Base-by-base conservation (phyloP, 2,888 invertebrate genomes). In the Zele albiditarsus region DNA sequence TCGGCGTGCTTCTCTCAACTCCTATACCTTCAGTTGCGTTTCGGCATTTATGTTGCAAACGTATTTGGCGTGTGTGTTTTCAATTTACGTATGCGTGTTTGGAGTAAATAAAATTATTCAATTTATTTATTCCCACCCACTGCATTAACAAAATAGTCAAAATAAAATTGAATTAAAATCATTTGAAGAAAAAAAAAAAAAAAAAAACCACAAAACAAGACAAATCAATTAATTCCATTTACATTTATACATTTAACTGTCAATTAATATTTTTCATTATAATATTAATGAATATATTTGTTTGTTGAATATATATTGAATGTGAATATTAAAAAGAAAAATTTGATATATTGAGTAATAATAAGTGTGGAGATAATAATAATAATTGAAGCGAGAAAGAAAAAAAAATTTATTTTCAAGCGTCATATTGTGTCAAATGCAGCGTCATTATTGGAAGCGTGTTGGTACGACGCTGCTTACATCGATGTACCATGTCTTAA, bases 1-100 rank as follows among this genome's bases (percentile, higher is more conserved):
- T 81, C 80, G 81, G 80, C 81, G 80, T 82, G 80, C 77, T 38
- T 38, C 38, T 38, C 38, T 81, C 72, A 58, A 60, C 75, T 75
- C 74, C 73, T 20, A 8, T 53, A 53, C 20, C 20, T 73, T 79
- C 74, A 75, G 75, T 75, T 62, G 75, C 75, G 49, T 80, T 79
- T 76, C 78, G 81, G 80, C 82, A 79, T 78, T 80, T 77, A 78
- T 71, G 49, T 33, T 33, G 27, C 53, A 28, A 70, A 57, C 57
- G 65, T 62, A 27, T 33, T 60, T 38, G 38, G 38, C 38, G 38
- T 38, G 38, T 38, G 38, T 38, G 38, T 38, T 8, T 38, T 8
- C 12, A 20, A 20, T 28, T 28, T 16, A 53, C 53, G 49, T 38
- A 31, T 10, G 46, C 12, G 38, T 33, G 33, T 28, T 16, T 27